Conservation (phyloP, 2,113 vertebrate genomes). For the Halichoerus grypus region DNA sequence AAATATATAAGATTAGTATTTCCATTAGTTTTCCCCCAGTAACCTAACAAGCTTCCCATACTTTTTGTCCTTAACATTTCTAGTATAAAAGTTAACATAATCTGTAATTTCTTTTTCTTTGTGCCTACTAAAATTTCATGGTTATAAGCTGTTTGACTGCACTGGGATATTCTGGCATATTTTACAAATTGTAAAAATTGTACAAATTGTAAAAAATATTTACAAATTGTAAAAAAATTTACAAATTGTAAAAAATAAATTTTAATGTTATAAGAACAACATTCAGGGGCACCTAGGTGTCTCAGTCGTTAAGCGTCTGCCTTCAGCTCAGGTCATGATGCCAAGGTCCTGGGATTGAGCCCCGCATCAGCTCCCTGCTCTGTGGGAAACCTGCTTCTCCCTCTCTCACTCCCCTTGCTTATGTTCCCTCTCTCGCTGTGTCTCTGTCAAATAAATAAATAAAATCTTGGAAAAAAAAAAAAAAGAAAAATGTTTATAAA, state of each 20-base stretch:
- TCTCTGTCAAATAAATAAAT: no score
- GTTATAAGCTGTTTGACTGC: neutral
- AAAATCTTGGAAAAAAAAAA: no score
- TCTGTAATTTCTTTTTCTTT: neutral
- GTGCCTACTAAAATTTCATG: neutral
- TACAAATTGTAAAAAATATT: no score
- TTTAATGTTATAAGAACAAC: neutral
- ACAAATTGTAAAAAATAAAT: slow-evolving; percentile 27
- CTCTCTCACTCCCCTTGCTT: no score
- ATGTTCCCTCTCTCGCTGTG: no score
- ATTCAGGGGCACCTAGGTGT: neutral
- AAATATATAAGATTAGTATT: neutral
- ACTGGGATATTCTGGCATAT: neutral
- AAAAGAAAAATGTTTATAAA: neutral
- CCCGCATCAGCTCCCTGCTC: no score
- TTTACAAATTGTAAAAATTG: slow-evolving; percentile 28
- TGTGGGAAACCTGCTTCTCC: no score
- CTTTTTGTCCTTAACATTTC: neutral
- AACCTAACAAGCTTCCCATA: neutral
- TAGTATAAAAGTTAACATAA: neutral
- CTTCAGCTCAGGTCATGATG: no score
- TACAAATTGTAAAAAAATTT: neutral
- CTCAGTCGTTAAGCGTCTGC: no score
- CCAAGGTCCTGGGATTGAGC: no score
- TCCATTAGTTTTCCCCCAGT: neutral